Base-by-base conservation (phyloP, 2,888 invertebrate species). In the Metellina segmentata region DNA sequence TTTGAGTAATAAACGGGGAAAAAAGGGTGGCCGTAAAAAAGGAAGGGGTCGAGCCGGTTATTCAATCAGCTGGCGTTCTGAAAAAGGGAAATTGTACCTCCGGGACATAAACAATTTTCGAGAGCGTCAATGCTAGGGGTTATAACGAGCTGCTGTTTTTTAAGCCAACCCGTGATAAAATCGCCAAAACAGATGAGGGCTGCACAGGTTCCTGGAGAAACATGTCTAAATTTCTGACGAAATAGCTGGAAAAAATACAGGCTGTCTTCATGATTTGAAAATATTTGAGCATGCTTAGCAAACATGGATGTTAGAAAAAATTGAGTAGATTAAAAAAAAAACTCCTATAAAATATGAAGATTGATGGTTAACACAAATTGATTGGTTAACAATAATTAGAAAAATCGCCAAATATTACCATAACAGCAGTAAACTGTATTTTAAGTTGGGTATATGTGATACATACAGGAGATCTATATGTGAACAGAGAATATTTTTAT, bases 51-150 rank as follows among this genome's bases (percentile, higher is more conserved):
- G 75, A 20, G 69, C n/a, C 70, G 79, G 85, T 90, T 90, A 90
- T 90, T 90, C 90, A 90, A 90, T 90, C 90, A 90, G 90, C 90
- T 81, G 74, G 90, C 83, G 61, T 4, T 34, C 79, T 85, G 89
- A 89, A 34, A 79, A 87, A 85, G 85, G 83, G 85, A 85, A 90
- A 90, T 90, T 79, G 85, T 74, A 81, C 90, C 90, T 85, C 51
- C 51, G 90, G 90, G 90, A 90, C 90, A 85, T 85, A 90, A 90
- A 90, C 85, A 90, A 90, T 90, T 90, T 85, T 85, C 79, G 71
- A 85, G 85, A 75, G 72, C 49, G 53, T 78, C 34, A 83, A 85
- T 72, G 89, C 69, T n/a, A 52, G 11, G 74, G 90, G 90, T 90
- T 90, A 72, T 85, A 61, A 20, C 6, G 20, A n/a, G 34, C 8